Evolutionary conservation across 1,140 invertebrate genomes (phyloP).

Genomic region (Cydia pomonella): DNA sequence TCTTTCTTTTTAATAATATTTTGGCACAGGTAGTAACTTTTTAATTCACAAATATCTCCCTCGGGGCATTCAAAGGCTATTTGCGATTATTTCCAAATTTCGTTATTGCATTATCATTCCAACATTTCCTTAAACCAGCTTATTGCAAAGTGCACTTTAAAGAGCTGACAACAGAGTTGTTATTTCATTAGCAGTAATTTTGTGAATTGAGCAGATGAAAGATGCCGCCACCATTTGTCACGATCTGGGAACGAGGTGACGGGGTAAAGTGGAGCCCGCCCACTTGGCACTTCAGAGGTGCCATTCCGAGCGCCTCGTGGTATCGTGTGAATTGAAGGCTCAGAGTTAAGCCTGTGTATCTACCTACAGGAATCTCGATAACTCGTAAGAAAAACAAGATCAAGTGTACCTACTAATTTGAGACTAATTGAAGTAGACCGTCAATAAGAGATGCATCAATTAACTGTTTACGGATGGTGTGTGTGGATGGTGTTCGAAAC

Average conservation of each 20-base stretch:
- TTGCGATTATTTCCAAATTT: constrained; percentile 76
- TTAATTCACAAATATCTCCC: constrained; percentile 34
- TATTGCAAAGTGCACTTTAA: constrained; percentile 37
- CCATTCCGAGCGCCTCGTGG: neutral
- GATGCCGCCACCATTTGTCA: constrained; percentile 77
- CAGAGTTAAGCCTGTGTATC: too few species aligned
- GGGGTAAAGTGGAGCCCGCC: constrained; percentile 58
- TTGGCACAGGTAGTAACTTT: neutral
- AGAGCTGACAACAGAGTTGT: constrained; percentile 39
- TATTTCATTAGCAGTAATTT: constrained; percentile 41
- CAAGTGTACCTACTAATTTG: too few species aligned
- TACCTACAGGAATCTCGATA: too few species aligned
- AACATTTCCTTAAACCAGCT: constrained; percentile 45
- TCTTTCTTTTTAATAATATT: neutral
- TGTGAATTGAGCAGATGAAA: constrained; percentile 64
- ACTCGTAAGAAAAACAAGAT: too few species aligned
- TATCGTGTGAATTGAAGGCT: neutral
- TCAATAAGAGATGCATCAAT: too few species aligned
- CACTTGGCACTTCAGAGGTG: constrained; percentile 63
- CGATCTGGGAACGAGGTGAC: constrained; percentile 71
- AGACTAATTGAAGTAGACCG: too few species aligned
- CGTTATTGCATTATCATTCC: constrained; percentile 72
- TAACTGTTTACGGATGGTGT: too few species aligned
- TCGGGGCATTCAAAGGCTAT: constrained; percentile 58
- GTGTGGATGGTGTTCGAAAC: too few species aligned